phyloP scores from a whole-genome alignment of 2,888 invertebrate species.

The Tinea semifulvella region DNA sequence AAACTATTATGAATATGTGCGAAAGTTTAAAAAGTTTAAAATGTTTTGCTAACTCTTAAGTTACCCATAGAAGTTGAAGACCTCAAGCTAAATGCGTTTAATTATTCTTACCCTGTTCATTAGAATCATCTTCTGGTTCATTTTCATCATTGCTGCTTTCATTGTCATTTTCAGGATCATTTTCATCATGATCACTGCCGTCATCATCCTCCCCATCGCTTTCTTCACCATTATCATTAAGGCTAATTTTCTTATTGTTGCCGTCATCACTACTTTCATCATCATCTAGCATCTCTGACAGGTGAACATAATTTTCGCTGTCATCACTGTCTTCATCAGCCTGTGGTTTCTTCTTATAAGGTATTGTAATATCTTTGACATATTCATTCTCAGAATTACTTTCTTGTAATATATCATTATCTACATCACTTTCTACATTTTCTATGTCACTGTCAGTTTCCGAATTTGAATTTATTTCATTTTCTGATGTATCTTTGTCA shows the following conservation, averaged over 20 bases:
- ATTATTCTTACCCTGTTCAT: no score
- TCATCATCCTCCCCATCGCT: constrained; percentile 5
- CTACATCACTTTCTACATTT: constrained; percentile 23
- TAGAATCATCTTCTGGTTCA: no score
- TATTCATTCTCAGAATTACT: constrained; percentile 18
- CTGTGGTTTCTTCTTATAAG: constrained; percentile 26
- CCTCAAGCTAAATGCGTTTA: no score
- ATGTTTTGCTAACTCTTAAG: no score
- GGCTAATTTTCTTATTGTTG: constrained; percentile 20
- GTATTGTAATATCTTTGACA: background rate
- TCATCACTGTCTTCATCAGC: constrained; percentile 47
- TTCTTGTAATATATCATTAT: constrained; percentile 11
- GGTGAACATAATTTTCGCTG: constrained; percentile 40
- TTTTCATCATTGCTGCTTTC: no score
- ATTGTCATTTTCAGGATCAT: no score
- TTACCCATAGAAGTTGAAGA: no score
- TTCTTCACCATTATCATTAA: constrained; percentile 28
- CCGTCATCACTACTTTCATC: constrained; percentile 22
- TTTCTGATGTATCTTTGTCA: constrained; percentile 1
- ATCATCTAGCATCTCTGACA: constrained; percentile 40
- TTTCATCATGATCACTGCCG: background rate
- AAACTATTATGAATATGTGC: no score
- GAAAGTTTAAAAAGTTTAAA: no score
- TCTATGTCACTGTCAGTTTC: constrained; percentile 48
- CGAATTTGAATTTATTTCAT: constrained; percentile 37